A percentile compares a stretch with the other conserved stretches of the same genome.
phyloP scores from a whole-genome alignment of 1,140 invertebrate species.

The Eufriesea mexicana region DNA sequence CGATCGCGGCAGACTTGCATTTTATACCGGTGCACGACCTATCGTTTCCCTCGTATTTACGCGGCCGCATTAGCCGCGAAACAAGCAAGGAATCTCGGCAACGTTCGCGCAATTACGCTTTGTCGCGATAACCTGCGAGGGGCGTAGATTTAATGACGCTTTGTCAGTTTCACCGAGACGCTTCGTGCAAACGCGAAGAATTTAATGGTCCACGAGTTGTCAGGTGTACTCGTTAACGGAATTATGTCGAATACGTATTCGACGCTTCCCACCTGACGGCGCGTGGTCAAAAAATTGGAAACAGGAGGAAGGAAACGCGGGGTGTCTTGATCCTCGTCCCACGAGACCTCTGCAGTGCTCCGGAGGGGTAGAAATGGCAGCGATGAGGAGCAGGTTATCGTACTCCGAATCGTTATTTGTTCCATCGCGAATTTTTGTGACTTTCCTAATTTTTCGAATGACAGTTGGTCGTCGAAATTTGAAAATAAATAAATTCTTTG shows the following conservation, averaged over 20 bases:
- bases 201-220: slow-evolving; percentile 3
- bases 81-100: slow-evolving; percentile 38
- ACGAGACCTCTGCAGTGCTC: no score
- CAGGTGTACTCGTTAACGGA: background rate
- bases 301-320: background rate
- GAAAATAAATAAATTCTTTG: no score
- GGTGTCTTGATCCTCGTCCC: no score
- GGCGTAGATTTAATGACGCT: slow-evolving; percentile 31
- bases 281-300: background rate
- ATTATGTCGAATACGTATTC: background rate
- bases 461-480: no score
- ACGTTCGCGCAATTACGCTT: slow-evolving; percentile 26
- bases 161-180: slow-evolving; percentile 22
- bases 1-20: background rate
- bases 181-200: slow-evolving; percentile 2
- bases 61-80: slow-evolving; percentile 44
- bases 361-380: no score
- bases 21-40: background rate
- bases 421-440: no score
- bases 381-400: no score
- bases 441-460: no score
- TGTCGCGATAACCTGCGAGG: background rate
- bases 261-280: background rate
- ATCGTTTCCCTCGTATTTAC: slow-evolving; percentile 56
- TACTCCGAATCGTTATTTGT: no score